phyloP scores from a whole-genome alignment of 2,888 invertebrate species.

The Hetaerina titia region DNA sequence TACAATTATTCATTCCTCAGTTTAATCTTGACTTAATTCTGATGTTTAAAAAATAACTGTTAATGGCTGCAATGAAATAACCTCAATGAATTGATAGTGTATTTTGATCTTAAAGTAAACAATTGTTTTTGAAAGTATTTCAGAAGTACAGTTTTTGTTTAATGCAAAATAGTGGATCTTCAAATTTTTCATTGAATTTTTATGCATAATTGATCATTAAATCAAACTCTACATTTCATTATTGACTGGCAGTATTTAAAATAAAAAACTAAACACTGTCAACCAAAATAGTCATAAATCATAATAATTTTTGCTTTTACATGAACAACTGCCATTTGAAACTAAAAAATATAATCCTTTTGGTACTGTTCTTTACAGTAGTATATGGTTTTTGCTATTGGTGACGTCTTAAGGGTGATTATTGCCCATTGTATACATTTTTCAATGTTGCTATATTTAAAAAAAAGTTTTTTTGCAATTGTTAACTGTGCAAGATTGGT shows the following conservation, averaged over 20 bases:
- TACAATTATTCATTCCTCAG: background rate
- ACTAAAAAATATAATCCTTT: background rate
- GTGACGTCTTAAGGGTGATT: background rate
- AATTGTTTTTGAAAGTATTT: background rate
- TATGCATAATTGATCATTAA: no score
- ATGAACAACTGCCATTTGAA: background rate
- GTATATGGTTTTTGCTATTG: background rate
- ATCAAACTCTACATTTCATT: no score
- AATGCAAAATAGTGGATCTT: no score
- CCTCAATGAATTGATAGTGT: background rate
- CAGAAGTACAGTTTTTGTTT: background rate
- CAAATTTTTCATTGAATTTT: no score
- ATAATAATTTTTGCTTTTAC: background rate
- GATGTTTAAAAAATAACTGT: background rate
- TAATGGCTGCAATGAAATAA: constrained; percentile 17
- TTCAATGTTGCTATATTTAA: background rate
- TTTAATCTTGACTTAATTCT: background rate
- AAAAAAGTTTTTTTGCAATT: background rate
- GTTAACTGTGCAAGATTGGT: background rate
- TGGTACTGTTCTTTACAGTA: background rate
- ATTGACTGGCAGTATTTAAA: no score
- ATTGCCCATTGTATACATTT: background rate
- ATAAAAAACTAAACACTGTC: no score
- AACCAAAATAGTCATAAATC: background rate
- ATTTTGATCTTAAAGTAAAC: background rate